phyloP scores from a whole-genome alignment of 1,140 invertebrate genomes.

The Scylla paramamosain region DNA sequence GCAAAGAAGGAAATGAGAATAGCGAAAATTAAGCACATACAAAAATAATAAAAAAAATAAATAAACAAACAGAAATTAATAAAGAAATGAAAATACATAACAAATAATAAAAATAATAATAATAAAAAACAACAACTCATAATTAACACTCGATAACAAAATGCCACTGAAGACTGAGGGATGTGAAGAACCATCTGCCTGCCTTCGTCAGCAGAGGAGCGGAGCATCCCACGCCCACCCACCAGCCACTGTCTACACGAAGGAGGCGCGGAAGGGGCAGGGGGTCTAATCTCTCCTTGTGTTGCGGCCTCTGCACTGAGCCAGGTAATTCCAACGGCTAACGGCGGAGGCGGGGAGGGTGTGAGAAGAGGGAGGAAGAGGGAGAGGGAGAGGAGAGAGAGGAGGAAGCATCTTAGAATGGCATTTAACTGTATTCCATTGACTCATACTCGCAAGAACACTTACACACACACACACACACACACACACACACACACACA shows the following conservation, averaged over 20 bases:
- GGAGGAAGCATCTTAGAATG: too few relatives aligned
- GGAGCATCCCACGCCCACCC: neutral
- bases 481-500: constrained; percentile 2
- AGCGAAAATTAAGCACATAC: neutral
- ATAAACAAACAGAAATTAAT: too few relatives aligned
- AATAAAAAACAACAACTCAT: neutral
- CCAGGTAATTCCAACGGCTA: neutral
- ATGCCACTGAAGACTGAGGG: neutral
- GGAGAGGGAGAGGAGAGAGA: neutral
- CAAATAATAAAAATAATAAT: too few relatives aligned
- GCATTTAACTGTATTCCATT: too few relatives aligned
- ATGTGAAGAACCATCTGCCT: too few relatives aligned
- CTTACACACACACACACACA: neutral
- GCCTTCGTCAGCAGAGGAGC: neutral
- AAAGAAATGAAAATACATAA: too few relatives aligned
- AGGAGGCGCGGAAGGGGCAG: neutral
- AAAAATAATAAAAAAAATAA: too few relatives aligned
- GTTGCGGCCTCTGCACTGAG: neutral
- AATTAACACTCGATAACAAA: neutral
- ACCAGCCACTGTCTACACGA: neutral
- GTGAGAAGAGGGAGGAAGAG: neutral
- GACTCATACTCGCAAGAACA: too few relatives aligned
- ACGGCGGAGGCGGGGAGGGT: neutral
- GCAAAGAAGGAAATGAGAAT: neutral
- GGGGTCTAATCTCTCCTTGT: constrained; percentile 12